These are phyloP conservation scores for Drosophila virilis DNA, from an alignment of 1,140 invertebrate genomes.

Conservation along the genomic window DNA sequence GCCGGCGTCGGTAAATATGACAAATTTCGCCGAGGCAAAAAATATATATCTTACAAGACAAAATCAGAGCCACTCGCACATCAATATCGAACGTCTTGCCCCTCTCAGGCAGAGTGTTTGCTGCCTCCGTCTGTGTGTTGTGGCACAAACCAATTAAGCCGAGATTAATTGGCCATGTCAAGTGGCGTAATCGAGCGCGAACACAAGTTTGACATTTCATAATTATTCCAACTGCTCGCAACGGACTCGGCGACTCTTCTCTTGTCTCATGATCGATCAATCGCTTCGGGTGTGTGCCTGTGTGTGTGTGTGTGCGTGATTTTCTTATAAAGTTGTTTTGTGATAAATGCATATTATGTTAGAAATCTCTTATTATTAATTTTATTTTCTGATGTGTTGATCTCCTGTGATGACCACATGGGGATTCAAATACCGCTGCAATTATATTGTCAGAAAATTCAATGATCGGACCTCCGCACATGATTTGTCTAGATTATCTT, in stretches of 20 bases:
- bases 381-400: constrained; percentile 67
- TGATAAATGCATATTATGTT: constrained; percentile 45
- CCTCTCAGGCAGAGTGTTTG: constrained; percentile 30
- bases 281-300: constrained; percentile 36
- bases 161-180: constrained; percentile 83
- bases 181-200: constrained; percentile 82
- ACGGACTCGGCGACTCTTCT: constrained; percentile 47
- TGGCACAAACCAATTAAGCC: constrained; percentile 82
- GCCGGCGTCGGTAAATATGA: constrained; percentile 70
- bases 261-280: constrained; percentile 69
- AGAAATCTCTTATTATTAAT: constrained; percentile 51
- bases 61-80: constrained; percentile 73
- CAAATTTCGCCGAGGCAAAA: constrained; percentile 65
- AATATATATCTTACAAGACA: constrained; percentile 47
- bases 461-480: constrained; percentile 1
- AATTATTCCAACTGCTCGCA: constrained; percentile 76
- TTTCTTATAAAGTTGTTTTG: constrained; percentile 39
- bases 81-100: constrained; percentile 63
- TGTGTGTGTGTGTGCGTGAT: constrained; percentile 26
- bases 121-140: constrained; percentile 43
- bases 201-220: constrained; percentile 83
- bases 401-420: constrained; percentile 58
- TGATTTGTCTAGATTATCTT: constrained; percentile 26
- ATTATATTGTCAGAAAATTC: constrained; percentile 65
- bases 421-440: constrained; percentile 53